These are phyloP conservation scores for Amniataba percoides DNA, from an alignment of 2,797 vertebrate genomes.

Conservation along the genomic window DNA sequence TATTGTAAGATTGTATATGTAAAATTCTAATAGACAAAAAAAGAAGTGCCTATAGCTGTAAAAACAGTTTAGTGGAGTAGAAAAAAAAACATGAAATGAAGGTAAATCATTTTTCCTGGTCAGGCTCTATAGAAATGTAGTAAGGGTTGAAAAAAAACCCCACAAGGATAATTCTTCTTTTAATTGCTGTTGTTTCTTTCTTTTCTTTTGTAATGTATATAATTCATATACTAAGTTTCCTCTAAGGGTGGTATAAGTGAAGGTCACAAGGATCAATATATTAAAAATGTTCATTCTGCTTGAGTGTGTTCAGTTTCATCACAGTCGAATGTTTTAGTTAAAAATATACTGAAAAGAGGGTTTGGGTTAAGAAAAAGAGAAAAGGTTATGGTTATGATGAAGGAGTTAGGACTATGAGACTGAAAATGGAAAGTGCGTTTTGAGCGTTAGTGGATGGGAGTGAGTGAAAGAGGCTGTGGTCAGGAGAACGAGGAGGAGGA, in stretches of 20 bases:
- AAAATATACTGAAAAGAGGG: no score
- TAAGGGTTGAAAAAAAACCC: no score
- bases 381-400: neutral
- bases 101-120: neutral
- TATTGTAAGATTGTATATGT: no score
- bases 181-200: neutral
- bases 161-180: no score
- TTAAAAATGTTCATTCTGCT: neutral
- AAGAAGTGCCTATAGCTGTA: neutral
- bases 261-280: neutral
- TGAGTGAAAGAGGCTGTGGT: constrained; percentile 2
- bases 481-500: neutral
- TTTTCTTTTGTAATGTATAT: neutral
- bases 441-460: neutral
- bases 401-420: neutral
- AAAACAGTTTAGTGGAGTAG: no score
- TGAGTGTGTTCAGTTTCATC: no score
- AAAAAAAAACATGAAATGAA: no score
- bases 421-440: constrained; percentile 11
- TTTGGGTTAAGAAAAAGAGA: neutral
- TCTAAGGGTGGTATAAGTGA: neutral
- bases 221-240: neutral
- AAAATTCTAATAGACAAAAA: neutral
- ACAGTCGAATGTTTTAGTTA: no score
- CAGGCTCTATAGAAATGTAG: neutral